phyloP scores from a whole-genome alignment of 2,797 vertebrate genomes.

The Yasuhikotakia modesta region DNA sequence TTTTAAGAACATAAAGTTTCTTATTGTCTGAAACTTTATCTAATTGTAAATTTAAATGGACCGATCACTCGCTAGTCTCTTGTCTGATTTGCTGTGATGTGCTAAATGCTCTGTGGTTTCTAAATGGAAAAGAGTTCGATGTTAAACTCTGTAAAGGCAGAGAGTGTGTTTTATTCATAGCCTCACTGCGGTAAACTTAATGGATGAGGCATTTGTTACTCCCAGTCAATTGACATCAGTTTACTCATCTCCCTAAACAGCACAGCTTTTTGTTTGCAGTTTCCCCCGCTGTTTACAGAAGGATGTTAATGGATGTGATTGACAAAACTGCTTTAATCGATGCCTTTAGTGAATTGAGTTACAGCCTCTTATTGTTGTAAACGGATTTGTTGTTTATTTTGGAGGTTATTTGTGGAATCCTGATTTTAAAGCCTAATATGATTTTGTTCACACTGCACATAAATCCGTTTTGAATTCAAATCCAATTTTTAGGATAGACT shows the following conservation, averaged over 20 bases:
- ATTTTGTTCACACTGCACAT: neutral
- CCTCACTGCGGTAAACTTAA: neutral
- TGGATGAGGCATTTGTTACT: constrained; percentile 7
- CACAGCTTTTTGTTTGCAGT: neutral
- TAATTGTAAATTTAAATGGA: constrained; percentile 4
- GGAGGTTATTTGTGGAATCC: neutral
- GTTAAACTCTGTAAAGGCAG: neutral
- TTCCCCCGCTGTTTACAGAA: constrained; percentile 3
- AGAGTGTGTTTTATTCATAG: constrained; percentile 29
- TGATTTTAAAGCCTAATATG: neutral
- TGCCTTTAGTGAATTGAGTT: neutral
- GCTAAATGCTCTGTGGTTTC: neutral
- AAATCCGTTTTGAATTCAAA: neutral
- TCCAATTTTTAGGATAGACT: neutral
- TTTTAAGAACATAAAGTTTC: neutral
- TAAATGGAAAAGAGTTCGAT: constrained; percentile 16
- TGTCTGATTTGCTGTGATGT: neutral
- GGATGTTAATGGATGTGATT: constrained; percentile 5
- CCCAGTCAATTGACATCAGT: neutral
- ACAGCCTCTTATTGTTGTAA: neutral
- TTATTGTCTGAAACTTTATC: neutral
- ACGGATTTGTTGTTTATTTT: neutral
- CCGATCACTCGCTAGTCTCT: neutral
- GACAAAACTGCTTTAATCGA: neutral
- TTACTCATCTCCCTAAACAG: neutral